Evolutionary conservation across 1,140 invertebrate genomes (phyloP).

Genomic region (Lutraria rhynchaena): DNA sequence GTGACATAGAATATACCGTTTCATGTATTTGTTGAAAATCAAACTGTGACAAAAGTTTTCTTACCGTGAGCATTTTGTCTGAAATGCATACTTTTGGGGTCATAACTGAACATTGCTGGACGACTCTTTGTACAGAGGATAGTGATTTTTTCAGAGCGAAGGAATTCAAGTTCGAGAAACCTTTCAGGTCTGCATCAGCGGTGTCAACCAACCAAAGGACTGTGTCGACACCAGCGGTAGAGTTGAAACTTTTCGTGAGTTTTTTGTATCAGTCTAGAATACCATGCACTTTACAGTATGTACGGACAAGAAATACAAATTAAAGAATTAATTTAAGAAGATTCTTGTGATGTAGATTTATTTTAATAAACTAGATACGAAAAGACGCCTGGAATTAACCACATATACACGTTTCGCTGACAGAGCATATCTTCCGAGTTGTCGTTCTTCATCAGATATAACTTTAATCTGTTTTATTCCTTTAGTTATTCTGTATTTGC

Average conservation of each 20-base stretch:
- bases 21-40: not conserved
- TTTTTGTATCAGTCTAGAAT: too few relatives aligned
- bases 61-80: not conserved
- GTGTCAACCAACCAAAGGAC: not conserved
- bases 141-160: constrained; percentile 1
- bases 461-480: not conserved
- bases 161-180: not conserved
- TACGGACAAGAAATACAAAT: too few relatives aligned
- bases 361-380: too few relatives aligned
- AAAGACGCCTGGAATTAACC: not conserved
- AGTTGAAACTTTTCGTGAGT: too few relatives aligned
- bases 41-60: not conserved
- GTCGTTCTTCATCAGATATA: not conserved
- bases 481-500: not conserved
- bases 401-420: not conserved
- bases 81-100: too few relatives aligned
- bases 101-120: too few relatives aligned
- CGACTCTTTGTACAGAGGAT: not conserved
- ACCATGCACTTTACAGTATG: too few relatives aligned
- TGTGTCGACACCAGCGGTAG: too few relatives aligned
- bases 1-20: not conserved
- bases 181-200: not conserved
- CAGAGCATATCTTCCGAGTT: not conserved
- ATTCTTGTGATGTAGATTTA: too few relatives aligned
- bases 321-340: too few relatives aligned